phyloP scores from a whole-genome alignment of 2,113 vertebrate species.

The Camarhynchus parvulus region DNA sequence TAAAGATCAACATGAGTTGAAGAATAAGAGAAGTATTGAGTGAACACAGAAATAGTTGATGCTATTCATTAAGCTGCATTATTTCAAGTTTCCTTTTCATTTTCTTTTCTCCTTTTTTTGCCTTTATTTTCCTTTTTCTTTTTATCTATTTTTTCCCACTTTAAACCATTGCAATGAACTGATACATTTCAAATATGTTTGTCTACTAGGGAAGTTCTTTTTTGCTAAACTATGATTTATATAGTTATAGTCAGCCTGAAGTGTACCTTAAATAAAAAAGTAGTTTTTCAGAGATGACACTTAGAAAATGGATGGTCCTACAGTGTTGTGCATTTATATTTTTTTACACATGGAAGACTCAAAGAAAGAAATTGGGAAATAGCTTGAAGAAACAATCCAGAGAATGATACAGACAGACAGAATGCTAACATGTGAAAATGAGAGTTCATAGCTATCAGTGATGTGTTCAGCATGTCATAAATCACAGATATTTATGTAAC shows the following conservation, averaged over 20 bases:
- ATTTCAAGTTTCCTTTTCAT: background rate
- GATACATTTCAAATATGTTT: background rate
- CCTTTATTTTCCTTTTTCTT: background rate
- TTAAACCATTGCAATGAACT: background rate
- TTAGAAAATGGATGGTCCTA: background rate
- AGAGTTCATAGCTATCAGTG: background rate
- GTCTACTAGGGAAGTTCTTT: background rate
- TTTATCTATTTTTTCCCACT: rapidly evolving
- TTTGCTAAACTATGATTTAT: background rate
- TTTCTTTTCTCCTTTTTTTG: background rate
- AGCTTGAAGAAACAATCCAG: background rate
- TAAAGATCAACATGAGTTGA: rapidly evolving
- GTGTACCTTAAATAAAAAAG: background rate
- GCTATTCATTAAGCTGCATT: background rate
- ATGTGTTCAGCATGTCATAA: background rate
- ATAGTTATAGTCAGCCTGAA: background rate
- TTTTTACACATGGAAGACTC: background rate
- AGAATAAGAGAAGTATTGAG: background rate
- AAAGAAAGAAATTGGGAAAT: background rate
- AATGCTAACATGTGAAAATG: background rate
- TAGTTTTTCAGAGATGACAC: background rate
- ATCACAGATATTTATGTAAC: background rate
- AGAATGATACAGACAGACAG: background rate
- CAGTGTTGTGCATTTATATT: background rate
- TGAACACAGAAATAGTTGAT: background rate